Evolutionary conservation across 2,888 invertebrate species (phyloP).

Genomic region (Halictus ligatus): DNA sequence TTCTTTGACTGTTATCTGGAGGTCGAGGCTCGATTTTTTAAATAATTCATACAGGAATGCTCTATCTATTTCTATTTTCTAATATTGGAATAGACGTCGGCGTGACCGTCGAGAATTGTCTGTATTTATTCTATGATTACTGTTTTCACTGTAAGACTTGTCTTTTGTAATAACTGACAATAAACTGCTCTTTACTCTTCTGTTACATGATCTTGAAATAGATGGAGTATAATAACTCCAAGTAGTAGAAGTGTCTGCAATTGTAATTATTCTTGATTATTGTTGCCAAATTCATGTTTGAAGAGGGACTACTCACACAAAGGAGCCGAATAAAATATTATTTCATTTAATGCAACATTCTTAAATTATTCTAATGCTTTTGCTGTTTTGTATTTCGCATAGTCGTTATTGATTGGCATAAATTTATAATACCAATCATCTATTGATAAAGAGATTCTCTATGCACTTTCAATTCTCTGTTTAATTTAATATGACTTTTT

Average conservation of each 20-base stretch:
- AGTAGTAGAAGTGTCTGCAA: background rate
- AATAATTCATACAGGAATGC: background rate
- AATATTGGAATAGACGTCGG: background rate
- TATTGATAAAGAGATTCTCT: background rate
- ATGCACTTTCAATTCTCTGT: background rate
- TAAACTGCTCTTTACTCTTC: background rate
- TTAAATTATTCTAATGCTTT: background rate
- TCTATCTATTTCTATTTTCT: background rate
- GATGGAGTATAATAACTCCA: background rate
- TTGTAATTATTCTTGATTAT: background rate
- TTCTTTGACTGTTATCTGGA: background rate
- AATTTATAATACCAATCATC: background rate
- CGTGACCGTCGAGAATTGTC: background rate
- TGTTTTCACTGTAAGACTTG: background rate
- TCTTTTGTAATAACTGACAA: background rate
- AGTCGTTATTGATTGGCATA: no score
- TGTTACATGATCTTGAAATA: background rate
- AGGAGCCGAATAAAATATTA: background rate
- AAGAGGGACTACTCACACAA: background rate
- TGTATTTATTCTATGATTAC: background rate
- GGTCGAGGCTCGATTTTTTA: background rate
- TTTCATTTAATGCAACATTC: background rate
- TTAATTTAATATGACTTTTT: background rate
- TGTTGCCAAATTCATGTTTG: background rate
- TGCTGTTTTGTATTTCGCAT: background rate